Conservation (phyloP, 2,888 invertebrate species). For the Sinhomidia bicolor region DNA sequence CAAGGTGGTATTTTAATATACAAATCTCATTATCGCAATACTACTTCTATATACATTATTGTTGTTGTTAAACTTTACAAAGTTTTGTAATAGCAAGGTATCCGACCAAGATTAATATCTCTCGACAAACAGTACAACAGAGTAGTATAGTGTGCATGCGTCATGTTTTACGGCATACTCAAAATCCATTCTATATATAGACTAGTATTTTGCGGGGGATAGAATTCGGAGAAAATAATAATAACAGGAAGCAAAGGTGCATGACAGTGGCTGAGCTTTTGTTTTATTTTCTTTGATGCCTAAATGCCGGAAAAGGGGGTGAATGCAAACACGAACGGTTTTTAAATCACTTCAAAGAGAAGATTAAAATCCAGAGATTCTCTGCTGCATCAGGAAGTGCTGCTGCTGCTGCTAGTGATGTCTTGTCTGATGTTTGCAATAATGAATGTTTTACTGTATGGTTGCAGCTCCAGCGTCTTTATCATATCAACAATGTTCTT, state of each 20-base stretch:
- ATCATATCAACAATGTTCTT: too few species aligned
- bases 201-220: background rate
- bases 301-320: conserved; percentile 19
- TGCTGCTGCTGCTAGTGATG: too few species aligned
- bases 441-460: too few species aligned
- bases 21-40: background rate
- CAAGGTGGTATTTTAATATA: background rate
- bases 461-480: too few species aligned
- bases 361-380: conserved; percentile 27
- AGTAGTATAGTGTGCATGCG: too few species aligned
- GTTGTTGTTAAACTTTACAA: too few species aligned
- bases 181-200: too few species aligned
- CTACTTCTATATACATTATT: background rate
- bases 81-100: too few species aligned
- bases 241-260: conserved; percentile 31
- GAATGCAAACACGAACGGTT: background rate
- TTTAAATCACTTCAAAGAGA: conserved; percentile 39
- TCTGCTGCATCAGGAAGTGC: background rate
- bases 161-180: too few species aligned
- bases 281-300: conserved; percentile 47
- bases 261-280: background rate
- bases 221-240: background rate
- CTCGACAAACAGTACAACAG: too few species aligned
- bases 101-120: too few species aligned
- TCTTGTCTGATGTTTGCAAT: too few species aligned